phyloP scores from a whole-genome alignment of 2,113 vertebrate genomes.

The Turnix velox region DNA sequence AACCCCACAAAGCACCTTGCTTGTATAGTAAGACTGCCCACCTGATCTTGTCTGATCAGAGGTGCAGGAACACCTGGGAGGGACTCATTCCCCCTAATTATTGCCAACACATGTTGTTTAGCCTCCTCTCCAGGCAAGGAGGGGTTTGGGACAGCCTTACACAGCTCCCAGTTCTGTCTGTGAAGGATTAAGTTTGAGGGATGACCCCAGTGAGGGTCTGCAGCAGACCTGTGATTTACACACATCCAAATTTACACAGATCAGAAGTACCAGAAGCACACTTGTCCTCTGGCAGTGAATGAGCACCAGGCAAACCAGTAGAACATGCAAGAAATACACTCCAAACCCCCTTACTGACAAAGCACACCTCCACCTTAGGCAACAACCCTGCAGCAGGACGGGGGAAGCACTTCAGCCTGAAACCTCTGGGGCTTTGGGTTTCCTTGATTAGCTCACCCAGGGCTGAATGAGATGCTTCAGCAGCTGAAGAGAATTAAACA shows the following conservation, averaged over 20 bases:
- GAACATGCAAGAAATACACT: background rate
- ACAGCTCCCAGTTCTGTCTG: background rate
- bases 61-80: background rate
- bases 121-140: background rate
- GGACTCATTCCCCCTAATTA: background rate
- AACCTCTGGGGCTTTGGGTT: background rate
- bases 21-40: background rate
- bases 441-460: background rate
- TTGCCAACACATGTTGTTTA: background rate
- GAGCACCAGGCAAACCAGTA: background rate
- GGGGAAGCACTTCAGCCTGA: background rate
- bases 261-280: background rate
- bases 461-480: background rate
- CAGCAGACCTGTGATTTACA: background rate
- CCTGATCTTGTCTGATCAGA: background rate
- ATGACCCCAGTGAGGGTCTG: background rate
- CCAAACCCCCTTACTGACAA: background rate
- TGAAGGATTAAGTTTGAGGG: background rate
- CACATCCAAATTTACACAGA: background rate
- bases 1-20: background rate
- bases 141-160: background rate
- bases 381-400: background rate
- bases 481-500: background rate
- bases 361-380: fast-evolving
- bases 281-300: fast-evolving